Evolutionary conservation across 2,888 invertebrate species (phyloP).

Genomic region (Toxonevra muliebris): DNA sequence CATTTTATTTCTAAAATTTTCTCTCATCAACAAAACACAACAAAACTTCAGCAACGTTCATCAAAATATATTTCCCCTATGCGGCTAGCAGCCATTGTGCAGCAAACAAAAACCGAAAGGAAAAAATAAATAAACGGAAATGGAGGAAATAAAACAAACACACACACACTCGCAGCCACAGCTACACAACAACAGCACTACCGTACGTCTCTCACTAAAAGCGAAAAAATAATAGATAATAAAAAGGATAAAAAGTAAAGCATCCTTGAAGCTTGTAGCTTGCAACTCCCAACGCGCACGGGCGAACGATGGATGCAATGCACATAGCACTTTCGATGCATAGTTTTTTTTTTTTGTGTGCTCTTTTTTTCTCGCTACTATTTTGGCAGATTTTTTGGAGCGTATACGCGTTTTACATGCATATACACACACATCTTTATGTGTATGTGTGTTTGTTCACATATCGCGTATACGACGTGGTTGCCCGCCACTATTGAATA

Average conservation of each 20-base stretch:
- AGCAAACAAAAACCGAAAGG: too few species aligned
- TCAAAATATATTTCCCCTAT: slow-evolving; percentile 24
- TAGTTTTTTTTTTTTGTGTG: not conserved
- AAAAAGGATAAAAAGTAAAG: not conserved
- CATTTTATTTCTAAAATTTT: not conserved
- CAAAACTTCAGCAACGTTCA: slow-evolving; percentile 22
- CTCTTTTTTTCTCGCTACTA: not conserved
- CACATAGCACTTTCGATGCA: not conserved
- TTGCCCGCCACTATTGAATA: slow-evolving; percentile 14
- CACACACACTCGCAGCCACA: not conserved
- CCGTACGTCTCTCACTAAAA: not conserved
- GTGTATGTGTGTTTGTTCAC: slow-evolving; percentile 29
- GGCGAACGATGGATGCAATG: not conserved
- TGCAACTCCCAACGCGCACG: not conserved
- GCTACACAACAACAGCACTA: not conserved
- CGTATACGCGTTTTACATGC: slow-evolving; percentile 31
- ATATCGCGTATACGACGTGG: slow-evolving; percentile 23
- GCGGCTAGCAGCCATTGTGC: slow-evolving; percentile 19
- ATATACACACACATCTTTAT: slow-evolving; percentile 28
- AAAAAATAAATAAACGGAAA: not conserved
- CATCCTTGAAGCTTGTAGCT: not conserved
- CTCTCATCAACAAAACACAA: not conserved
- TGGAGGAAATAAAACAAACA: not conserved
- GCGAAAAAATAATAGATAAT: not conserved
- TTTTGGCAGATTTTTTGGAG: slow-evolving; percentile 39